A percentile compares a stretch with the other conserved stretches of the same genome.
Conservation (phyloP, 1,140 invertebrate species). For the Yoshiicerus persimilis region DNA sequence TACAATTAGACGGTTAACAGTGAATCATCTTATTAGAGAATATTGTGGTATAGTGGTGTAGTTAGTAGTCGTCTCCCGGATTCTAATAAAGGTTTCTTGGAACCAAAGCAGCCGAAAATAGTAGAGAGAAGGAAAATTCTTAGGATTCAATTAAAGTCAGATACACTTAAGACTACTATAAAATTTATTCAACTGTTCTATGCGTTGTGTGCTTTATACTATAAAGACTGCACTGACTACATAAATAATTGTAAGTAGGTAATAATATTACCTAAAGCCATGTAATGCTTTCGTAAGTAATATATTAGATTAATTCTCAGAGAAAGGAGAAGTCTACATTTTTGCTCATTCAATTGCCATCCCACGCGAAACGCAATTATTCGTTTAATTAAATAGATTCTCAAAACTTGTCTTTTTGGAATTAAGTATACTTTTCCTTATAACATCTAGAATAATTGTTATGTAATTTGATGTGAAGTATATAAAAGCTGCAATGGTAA, state of each 20-base stretch:
- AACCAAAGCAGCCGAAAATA: background rate
- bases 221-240: too few relatives aligned
- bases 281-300: background rate
- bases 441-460: too few relatives aligned
- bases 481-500: too few relatives aligned
- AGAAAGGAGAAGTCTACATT: background rate
- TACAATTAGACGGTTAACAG: too few relatives aligned
- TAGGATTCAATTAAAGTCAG: background rate
- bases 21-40: too few relatives aligned
- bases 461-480: too few relatives aligned
- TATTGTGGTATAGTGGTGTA: too few relatives aligned
- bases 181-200: background rate
- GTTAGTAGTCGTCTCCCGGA: background rate
- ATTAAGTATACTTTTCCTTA: too few relatives aligned
- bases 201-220: background rate
- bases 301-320: background rate
- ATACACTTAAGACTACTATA: background rate
- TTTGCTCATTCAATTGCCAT: background rate
- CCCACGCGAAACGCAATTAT: background rate
- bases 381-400: background rate
- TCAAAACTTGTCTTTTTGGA: too few relatives aligned
- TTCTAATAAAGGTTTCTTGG: background rate
- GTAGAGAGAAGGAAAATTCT: background rate
- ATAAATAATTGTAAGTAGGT: background rate
- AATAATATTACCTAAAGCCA: background rate